A percentile compares a stretch with the other conserved stretches of the same genome.
Evolutionary conservation across 2,113 vertebrate genomes (phyloP).

Genomic region (Cochlearius cochlearius): DNA sequence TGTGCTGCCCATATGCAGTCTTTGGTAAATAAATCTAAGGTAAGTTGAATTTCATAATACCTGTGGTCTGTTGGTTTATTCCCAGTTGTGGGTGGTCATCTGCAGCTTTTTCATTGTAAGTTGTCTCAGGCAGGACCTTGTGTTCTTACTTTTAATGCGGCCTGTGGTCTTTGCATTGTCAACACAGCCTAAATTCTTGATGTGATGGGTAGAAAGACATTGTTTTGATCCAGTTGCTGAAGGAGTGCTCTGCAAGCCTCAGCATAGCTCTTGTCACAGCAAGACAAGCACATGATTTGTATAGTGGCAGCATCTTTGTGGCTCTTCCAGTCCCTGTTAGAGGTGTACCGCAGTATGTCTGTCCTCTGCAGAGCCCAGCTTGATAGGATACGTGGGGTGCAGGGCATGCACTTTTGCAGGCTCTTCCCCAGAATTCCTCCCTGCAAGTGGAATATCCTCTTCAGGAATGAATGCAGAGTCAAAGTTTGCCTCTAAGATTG

Average conservation of each 20-base stretch:
- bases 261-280: neutral
- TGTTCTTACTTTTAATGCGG: neutral
- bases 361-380: neutral
- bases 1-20: neutral
- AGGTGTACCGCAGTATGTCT: neutral
- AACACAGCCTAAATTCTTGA: neutral
- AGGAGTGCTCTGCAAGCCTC: neutral
- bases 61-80: neutral
- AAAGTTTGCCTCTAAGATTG: neutral
- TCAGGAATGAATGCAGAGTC: neutral
- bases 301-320: neutral
- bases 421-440: neutral
- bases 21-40: constrained; percentile 42
- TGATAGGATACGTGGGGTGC: neutral
- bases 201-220: neutral
- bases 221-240: neutral
- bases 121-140: neutral
- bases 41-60: neutral
- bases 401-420: neutral
- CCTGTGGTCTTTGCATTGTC: neutral
- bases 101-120: neutral
- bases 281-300: neutral
- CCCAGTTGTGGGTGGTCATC: neutral
- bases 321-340: neutral
- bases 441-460: neutral